Conservation (phyloP, 2,113 vertebrate species). For the Bombycilla garrulus region DNA sequence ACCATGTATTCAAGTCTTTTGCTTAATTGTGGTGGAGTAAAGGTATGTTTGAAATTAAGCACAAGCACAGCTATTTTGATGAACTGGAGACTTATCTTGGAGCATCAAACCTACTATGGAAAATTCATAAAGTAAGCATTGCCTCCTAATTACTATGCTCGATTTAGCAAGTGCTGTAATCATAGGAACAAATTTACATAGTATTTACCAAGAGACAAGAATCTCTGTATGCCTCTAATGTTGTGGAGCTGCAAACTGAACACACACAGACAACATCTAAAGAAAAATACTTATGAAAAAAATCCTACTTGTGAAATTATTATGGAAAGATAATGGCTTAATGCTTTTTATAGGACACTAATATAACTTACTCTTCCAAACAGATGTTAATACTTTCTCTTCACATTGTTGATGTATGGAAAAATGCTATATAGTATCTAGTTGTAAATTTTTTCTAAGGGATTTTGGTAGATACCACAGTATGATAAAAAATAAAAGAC, state of each 20-base stretch:
- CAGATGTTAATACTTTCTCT: neutral
- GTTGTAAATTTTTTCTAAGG: neutral
- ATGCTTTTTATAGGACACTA: neutral
- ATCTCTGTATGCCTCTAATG: neutral
- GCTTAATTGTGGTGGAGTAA: slow-evolving; percentile 54
- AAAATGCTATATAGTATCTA: neutral
- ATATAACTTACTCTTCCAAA: neutral
- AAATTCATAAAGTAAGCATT: slow-evolving; percentile 64
- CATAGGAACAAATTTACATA: slow-evolving; percentile 64
- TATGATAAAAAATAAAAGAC: neutral
- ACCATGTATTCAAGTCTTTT: slow-evolving; percentile 32
- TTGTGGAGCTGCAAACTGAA: neutral
- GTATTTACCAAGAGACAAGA: slow-evolving; percentile 24
- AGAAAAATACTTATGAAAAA: neutral
- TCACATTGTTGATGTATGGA: neutral
- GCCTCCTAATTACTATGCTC: slow-evolving; percentile 53
- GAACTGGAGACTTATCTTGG: slow-evolving; percentile 43
- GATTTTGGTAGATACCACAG: neutral
- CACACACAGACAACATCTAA: neutral
- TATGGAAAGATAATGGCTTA: neutral
- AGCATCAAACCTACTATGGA: slow-evolving; percentile 53
- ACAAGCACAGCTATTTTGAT: slow-evolving; percentile 27
- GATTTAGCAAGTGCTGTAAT: slow-evolving; percentile 58
- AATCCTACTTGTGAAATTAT: neutral
- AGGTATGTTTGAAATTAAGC: slow-evolving; percentile 47